A percentile compares a stretch with the other conserved stretches of the same genome.
Evolutionary conservation across 2,888 invertebrate species (phyloP).

Genomic region (Dynastes hyllus): DNA sequence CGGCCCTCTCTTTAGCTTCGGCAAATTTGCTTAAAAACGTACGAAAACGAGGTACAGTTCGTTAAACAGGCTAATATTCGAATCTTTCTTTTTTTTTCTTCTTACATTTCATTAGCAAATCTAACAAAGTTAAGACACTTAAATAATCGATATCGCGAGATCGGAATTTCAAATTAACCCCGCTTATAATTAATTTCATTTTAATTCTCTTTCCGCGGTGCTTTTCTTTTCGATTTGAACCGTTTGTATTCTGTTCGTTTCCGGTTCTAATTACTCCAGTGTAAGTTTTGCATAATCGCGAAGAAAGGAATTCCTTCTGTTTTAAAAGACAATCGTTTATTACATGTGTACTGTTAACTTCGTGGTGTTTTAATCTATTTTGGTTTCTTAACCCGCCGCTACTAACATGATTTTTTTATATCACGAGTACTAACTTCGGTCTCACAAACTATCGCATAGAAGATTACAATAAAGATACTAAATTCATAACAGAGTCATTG

Average conservation of each 20-base stretch:
- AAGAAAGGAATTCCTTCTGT: too few species aligned
- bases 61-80: conserved; percentile 59
- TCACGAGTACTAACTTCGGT: too few species aligned
- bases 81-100: conserved; percentile 53
- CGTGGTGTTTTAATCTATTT: too few species aligned
- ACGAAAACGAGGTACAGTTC: conserved; percentile 55
- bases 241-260: background rate
- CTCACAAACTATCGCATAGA: too few species aligned
- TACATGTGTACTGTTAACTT: too few species aligned
- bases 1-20: background rate
- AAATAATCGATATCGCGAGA: conserved; percentile 59
- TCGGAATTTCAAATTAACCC: conserved; percentile 58
- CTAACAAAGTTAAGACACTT: conserved; percentile 58
- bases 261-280: too few species aligned
- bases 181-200: conserved; percentile 59
- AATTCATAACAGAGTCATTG: too few species aligned
- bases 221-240: background rate
- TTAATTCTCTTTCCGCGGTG: conserved; percentile 53
- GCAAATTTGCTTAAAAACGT: conserved; percentile 32
- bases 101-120: conserved; percentile 61
- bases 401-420: too few species aligned
- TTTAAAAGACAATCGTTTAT: too few species aligned
- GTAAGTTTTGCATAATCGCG: too few species aligned
- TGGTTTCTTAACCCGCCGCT: too few species aligned
- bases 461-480: too few species aligned